These are phyloP conservation scores for Brachionus manjavacas DNA, from an alignment of 1,140 invertebrate genomes.

Conservation along the genomic window DNA sequence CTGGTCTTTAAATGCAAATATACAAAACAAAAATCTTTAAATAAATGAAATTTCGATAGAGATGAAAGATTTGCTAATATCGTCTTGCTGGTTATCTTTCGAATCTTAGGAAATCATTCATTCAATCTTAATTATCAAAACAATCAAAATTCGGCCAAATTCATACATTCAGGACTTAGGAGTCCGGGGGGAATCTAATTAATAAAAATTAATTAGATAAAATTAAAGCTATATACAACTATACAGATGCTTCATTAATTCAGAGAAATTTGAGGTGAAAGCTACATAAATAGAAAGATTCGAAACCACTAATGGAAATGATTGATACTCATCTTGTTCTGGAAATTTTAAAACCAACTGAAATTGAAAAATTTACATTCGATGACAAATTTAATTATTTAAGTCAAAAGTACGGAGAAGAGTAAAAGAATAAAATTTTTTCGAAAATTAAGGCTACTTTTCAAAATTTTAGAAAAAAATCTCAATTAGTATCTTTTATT, in stretches of 20 bases:
- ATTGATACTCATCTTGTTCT: neutral
- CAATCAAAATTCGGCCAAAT: neutral
- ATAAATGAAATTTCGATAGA: neutral
- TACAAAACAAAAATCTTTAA: neutral
- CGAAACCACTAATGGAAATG: neutral
- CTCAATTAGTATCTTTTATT: too few species aligned
- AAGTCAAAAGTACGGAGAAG: too few species aligned
- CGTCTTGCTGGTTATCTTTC: neutral
- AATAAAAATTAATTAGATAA: neutral
- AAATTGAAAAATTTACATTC: too few species aligned
- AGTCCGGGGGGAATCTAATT: neutral
- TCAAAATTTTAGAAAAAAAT: too few species aligned
- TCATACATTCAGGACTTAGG: neutral
- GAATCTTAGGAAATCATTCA: neutral
- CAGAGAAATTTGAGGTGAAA: neutral
- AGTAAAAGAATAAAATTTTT: too few species aligned
- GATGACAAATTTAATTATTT: too few species aligned
- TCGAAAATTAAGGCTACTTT: too few species aligned
- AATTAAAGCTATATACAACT: neutral
- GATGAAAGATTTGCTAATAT: neutral
- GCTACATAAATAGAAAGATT: neutral
- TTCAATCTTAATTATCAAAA: neutral
- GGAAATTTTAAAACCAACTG: too few species aligned
- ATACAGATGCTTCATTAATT: neutral
- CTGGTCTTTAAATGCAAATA: neutral